These are phyloP conservation scores for Ernsta delagoae DNA, from an alignment of 2,888 invertebrate species.

Conservation along the genomic window DNA sequence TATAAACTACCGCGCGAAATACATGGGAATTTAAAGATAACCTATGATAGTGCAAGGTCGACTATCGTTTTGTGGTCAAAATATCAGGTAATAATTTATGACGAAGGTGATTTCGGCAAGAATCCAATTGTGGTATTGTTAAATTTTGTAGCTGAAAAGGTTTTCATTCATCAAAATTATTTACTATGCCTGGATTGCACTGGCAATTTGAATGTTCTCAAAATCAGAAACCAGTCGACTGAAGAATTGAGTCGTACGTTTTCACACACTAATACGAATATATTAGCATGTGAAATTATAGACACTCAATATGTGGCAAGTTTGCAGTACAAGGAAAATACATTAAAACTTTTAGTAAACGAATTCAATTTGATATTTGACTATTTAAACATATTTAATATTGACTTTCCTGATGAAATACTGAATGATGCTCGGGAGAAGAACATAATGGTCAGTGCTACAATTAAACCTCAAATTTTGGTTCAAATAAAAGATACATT, in stretches of 20 bases:
- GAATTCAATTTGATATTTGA: constrained; percentile 1
- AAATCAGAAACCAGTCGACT: not conserved
- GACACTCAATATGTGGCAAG: constrained; percentile 6
- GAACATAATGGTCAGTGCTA: not conserved
- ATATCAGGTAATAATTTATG: constrained; percentile 70
- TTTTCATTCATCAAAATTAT: constrained; percentile 57
- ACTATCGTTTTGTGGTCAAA: constrained; percentile 67
- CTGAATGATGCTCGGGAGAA: not conserved
- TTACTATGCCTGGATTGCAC: constrained; percentile 61
- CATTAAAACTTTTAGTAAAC: not conserved
- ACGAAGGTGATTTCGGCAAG: constrained; percentile 52
- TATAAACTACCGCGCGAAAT: constrained; percentile 36
- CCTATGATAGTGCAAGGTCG: constrained; percentile 51
- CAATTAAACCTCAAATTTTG: not conserved
- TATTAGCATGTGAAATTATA: constrained; percentile 12
- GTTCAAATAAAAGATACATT: constrained; percentile 33
- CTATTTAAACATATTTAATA: not conserved
- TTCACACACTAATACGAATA: not conserved
- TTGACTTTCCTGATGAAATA: constrained; percentile 5
- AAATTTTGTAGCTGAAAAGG: constrained; percentile 56
- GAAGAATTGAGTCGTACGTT: not conserved
- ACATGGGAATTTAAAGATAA: constrained; percentile 57
- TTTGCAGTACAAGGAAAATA: constrained; percentile 2
- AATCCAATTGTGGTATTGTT: constrained; percentile 48
- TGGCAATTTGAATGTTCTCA: constrained; percentile 56